Percentiles rank a stretch among this genome's conserved stretches.
These are phyloP conservation scores for Gobio gobio DNA, from an alignment of 2,113 vertebrate genomes.

Conservation along the genomic window DNA sequence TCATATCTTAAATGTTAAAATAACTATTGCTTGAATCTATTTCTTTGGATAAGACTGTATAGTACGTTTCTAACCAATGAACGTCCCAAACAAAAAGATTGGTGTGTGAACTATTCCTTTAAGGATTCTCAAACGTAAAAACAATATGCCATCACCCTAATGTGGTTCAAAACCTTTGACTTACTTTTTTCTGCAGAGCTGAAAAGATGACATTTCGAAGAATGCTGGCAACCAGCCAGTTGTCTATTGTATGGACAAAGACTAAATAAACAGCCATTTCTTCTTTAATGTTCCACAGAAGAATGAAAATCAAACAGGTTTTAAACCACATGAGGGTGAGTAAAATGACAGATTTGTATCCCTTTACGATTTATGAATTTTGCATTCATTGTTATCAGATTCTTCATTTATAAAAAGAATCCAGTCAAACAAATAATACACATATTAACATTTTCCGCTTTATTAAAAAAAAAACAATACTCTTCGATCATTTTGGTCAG, in stretches of 20 bases:
- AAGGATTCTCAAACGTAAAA: too few species aligned
- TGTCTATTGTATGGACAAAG: background rate
- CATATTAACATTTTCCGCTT: background rate
- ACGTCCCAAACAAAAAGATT: background rate
- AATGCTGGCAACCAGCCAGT: background rate
- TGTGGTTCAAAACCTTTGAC: background rate
- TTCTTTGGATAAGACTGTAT: background rate
- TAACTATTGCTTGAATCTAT: too few species aligned
- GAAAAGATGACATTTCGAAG: background rate
- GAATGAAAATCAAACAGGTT: background rate
- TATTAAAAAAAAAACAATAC: too few species aligned
- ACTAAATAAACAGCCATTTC: background rate
- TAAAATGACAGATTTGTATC: background rate
- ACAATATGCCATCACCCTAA: background rate
- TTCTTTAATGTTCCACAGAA: background rate
- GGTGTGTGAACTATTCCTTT: too few species aligned
- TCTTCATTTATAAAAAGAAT: background rate
- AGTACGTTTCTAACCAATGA: background rate
- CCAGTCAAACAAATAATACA: background rate
- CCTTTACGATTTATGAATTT: background rate
- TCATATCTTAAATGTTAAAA: background rate
- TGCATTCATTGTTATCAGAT: background rate
- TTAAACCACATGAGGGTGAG: background rate
- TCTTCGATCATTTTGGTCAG: too few species aligned
- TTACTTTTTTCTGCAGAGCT: background rate